Evolutionary conservation across 2,797 vertebrate genomes (phyloP).

Genomic region (Apogon hyalosoma): DNA sequence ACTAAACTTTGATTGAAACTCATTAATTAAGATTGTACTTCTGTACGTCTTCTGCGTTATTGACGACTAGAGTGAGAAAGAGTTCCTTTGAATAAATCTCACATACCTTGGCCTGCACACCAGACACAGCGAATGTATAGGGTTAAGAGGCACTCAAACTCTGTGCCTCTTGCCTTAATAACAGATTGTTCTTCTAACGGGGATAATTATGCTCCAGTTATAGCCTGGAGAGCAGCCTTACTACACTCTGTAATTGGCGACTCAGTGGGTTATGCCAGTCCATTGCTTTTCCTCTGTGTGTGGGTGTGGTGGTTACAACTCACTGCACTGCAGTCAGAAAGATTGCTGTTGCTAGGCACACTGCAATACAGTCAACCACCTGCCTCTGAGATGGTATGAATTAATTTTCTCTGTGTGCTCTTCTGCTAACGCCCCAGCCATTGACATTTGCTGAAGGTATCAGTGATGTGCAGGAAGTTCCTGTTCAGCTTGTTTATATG

Average conservation of each 20-base stretch:
- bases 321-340: conserved; percentile 79
- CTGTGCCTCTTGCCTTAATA: conserved; percentile 76
- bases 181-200: conserved; percentile 84
- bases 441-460: conserved; percentile 55
- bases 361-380: conserved; percentile 66
- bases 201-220: conserved; percentile 86
- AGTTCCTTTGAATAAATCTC: neutral
- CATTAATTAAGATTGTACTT: neutral
- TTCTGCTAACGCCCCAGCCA: conserved; percentile 26
- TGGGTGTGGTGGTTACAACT: conserved; percentile 80
- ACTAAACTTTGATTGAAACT: neutral
- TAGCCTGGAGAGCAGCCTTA: conserved; percentile 79
- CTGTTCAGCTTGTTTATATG: conserved; percentile 46
- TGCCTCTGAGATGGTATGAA: conserved; percentile 61
- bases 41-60: neutral
- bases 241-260: conserved; percentile 85
- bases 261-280: conserved; percentile 79
- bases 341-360: conserved; percentile 79
- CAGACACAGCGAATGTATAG: conserved; percentile 27
- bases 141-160: conserved; percentile 61
- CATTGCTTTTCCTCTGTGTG: conserved; percentile 65
- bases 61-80: neutral
- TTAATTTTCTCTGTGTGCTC: conserved; percentile 52
- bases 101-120: neutral
- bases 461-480: conserved; percentile 46